phyloP scores from a whole-genome alignment of 2,113 vertebrate species.

The Apistogramma diplotaenia region DNA sequence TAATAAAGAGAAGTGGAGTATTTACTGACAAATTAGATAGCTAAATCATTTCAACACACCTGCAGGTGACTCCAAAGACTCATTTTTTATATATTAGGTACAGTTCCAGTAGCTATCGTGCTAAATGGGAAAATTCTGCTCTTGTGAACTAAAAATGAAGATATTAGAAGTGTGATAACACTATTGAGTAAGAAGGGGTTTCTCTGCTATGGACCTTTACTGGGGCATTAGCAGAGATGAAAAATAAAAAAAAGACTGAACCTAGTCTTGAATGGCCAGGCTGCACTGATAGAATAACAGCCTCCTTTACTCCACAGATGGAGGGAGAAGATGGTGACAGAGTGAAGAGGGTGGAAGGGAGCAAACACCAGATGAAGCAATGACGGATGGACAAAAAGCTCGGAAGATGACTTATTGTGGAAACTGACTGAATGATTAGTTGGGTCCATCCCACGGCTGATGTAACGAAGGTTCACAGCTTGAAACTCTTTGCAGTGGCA shows the following conservation, averaged over 20 bases:
- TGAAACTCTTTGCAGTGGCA: slow-evolving; percentile 41
- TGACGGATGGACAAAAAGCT: slow-evolving; percentile 39
- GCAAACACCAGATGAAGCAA: slow-evolving; percentile 55
- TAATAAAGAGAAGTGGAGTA: background rate
- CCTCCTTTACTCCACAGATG: slow-evolving; percentile 41
- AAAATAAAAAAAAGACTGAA: background rate
- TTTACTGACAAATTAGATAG: background rate
- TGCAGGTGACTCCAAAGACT: background rate
- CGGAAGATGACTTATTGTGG: slow-evolving; percentile 46
- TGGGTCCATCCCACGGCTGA: slow-evolving; percentile 26
- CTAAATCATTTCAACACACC: background rate
- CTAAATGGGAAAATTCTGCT: background rate
- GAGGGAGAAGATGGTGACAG: slow-evolving; percentile 50
- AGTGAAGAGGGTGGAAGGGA: slow-evolving; percentile 39
- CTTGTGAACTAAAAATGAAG: background rate
- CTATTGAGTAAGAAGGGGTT: background rate
- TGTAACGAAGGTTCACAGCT: slow-evolving; percentile 42
- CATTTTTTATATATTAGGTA: slow-evolving; percentile 1
- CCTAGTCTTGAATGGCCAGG: slow-evolving; percentile 16
- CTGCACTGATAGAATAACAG: slow-evolving; percentile 28
- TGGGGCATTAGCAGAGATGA: background rate
- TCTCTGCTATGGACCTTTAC: background rate
- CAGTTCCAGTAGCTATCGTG: background rate
- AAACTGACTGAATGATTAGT: slow-evolving; percentile 38
- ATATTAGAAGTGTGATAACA: background rate